Percentiles rank a stretch among this genome's conserved stretches.
Evolutionary conservation across 2,888 invertebrate genomes (phyloP).

Genomic region (Heliconius erato): DNA sequence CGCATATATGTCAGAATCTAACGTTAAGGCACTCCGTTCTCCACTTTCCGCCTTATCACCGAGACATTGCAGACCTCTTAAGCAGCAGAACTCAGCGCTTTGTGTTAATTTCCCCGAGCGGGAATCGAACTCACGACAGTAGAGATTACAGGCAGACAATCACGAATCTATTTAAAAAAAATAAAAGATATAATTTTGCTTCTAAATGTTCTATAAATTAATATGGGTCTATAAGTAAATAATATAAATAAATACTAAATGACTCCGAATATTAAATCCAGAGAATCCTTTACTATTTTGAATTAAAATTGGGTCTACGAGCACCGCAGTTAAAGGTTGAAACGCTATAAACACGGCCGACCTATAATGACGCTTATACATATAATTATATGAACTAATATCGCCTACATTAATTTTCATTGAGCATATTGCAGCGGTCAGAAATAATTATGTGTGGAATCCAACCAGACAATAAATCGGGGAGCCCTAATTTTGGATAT

Average conservation of each 20-base stretch:
- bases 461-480: slow-evolving; percentile 68
- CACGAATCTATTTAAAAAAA: no score
- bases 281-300: slow-evolving; percentile 27
- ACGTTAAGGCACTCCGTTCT: no score
- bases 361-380: slow-evolving; percentile 28
- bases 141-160: no score
- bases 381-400: slow-evolving; percentile 63
- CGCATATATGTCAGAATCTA: no score
- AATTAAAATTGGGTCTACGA: slow-evolving; percentile 24
- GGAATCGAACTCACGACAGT: no score
- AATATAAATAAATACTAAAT: neutral
- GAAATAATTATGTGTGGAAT: slow-evolving; percentile 83
- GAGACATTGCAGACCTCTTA: no score
- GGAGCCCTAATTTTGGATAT: slow-evolving; percentile 45
- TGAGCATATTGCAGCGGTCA: slow-evolving; percentile 73
- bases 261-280: slow-evolving; percentile 17
- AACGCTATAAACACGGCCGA: slow-evolving; percentile 33
- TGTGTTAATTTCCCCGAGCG: no score
- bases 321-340: slow-evolving; percentile 15
- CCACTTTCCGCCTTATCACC: no score
- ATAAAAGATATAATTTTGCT: no score
- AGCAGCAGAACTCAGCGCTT: no score
- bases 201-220: no score
- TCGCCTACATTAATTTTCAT: slow-evolving; percentile 70
- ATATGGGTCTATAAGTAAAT: no score